Percentiles rank a stretch among this genome's conserved stretches.
These are phyloP conservation scores for Peromyscus melanophrys DNA, from an alignment of 2,797 vertebrate species.

Conservation along the genomic window DNA sequence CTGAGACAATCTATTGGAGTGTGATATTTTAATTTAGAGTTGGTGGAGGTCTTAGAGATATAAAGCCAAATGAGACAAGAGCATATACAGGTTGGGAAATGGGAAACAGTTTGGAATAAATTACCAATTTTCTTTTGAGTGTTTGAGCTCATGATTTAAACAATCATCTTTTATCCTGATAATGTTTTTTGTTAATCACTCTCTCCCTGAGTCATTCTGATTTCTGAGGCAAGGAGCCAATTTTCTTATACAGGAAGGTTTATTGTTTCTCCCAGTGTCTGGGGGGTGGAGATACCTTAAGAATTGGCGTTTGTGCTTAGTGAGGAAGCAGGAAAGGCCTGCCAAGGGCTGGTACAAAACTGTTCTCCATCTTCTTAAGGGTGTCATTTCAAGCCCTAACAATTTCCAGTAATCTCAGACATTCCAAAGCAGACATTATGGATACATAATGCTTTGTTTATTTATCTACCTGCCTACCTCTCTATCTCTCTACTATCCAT, in stretches of 20 bases:
- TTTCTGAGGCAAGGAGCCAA: constrained; percentile 70
- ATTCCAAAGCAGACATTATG: not conserved
- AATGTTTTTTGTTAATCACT: constrained; percentile 74
- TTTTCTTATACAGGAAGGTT: constrained; percentile 74
- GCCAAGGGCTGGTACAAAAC: constrained; percentile 64
- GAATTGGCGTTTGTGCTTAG: constrained; percentile 59
- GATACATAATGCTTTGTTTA: not conserved
- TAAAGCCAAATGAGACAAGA: constrained; percentile 6
- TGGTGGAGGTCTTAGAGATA: not conserved
- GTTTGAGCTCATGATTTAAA: constrained; percentile 65
- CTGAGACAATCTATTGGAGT: constrained; percentile 7
- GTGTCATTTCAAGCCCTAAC: constrained; percentile 48
- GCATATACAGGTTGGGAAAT: constrained; percentile 45
- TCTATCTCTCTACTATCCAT: not conserved
- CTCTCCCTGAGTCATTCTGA: constrained; percentile 79
- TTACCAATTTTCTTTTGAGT: constrained; percentile 53
- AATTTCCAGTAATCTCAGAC: constrained; percentile 64
- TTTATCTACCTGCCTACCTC: not conserved
- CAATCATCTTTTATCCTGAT: constrained; percentile 65
- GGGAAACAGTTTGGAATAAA: constrained; percentile 8
- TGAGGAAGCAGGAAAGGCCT: constrained; percentile 61
- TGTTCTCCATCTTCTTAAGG: constrained; percentile 55
- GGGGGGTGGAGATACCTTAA: constrained; percentile 50
- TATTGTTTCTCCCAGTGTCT: constrained; percentile 65
- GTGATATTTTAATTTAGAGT: constrained; percentile 44